Conservation (phyloP, 2,797 vertebrate species). For the Nasua narica region DNA sequence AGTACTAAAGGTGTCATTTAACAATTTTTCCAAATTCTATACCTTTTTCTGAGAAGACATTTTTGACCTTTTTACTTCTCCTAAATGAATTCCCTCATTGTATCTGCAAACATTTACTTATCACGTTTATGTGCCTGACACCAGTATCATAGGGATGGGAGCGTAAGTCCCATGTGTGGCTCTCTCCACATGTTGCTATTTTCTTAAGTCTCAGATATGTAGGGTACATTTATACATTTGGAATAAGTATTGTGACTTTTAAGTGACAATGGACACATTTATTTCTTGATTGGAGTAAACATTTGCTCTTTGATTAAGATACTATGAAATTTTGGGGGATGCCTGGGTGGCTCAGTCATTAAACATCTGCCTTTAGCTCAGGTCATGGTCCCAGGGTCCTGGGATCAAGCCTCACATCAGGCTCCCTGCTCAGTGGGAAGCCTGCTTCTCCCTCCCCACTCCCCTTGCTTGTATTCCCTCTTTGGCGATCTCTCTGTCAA, state of each 20-base stretch:
- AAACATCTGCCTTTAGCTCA: too few relatives aligned
- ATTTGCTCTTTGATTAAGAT: not conserved
- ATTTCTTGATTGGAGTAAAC: not conserved
- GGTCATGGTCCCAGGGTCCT: too few relatives aligned
- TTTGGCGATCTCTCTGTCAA: too few relatives aligned
- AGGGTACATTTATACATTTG: not conserved
- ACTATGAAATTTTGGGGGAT: too few relatives aligned
- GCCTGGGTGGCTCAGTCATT: too few relatives aligned
- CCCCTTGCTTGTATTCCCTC: too few relatives aligned
- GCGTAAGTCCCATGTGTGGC: accelerated
- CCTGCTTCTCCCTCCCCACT: too few relatives aligned
- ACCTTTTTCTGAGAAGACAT: not conserved
- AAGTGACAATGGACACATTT: not conserved
- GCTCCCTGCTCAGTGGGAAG: too few relatives aligned
- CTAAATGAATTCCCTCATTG: not conserved
- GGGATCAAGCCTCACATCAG: too few relatives aligned
- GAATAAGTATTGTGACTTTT: not conserved
- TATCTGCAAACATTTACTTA: not conserved
- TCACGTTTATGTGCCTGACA: not conserved
- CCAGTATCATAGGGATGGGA: not conserved
- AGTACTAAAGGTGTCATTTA: not conserved
- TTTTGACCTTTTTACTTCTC: not conserved
- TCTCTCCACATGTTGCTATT: not conserved
- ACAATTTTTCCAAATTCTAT: not conserved
- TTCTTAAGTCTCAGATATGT: not conserved